Evolutionary conservation across 2,113 vertebrate species (phyloP).

Genomic region (Isurus oxyrinchus): DNA sequence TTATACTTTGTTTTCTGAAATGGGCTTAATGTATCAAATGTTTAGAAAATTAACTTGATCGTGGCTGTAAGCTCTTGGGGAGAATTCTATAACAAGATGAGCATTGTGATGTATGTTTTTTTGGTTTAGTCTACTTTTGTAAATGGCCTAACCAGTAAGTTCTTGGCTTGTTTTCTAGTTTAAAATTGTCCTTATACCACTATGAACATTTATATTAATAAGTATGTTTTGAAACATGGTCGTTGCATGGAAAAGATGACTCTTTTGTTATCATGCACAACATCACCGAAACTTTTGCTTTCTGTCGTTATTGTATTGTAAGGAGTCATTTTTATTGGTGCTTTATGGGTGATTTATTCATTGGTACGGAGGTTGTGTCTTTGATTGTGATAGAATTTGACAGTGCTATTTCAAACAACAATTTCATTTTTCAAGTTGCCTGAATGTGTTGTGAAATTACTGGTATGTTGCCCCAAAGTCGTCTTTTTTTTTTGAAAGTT

Average conservation of each 20-base stretch:
- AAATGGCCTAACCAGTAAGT: background rate
- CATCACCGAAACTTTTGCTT: background rate
- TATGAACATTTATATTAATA: background rate
- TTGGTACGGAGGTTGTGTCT: background rate
- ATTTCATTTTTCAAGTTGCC: background rate
- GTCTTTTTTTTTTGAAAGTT: background rate
- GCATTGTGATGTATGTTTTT: background rate
- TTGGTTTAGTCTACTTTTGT: background rate
- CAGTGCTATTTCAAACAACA: background rate
- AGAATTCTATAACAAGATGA: background rate
- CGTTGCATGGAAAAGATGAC: background rate
- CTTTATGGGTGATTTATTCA: background rate
- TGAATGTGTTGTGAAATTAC: background rate
- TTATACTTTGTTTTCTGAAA: background rate
- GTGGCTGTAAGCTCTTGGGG: background rate
- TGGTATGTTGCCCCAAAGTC: background rate
- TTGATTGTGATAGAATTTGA: background rate
- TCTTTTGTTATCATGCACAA: background rate
- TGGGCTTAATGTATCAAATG: background rate
- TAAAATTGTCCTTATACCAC: background rate
- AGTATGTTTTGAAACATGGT: background rate
- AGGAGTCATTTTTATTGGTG: background rate
- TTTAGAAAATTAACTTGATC: background rate
- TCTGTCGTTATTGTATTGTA: background rate
- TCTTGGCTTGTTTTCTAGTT: background rate